These are phyloP conservation scores for Olivierus martensii DNA, from an alignment of 1,140 invertebrate species.

Conservation along the genomic window DNA sequence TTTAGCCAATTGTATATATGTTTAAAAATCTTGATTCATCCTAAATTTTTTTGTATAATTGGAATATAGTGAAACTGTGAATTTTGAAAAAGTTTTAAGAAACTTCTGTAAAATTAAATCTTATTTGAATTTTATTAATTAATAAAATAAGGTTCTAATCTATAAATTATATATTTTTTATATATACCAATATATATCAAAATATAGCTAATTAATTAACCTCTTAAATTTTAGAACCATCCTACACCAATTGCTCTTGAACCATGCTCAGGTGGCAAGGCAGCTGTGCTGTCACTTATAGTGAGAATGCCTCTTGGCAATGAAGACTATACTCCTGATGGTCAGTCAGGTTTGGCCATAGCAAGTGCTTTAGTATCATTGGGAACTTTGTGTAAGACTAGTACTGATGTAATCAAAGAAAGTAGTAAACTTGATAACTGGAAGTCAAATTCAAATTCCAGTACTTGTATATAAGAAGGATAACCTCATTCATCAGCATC, in stretches of 20 bases:
- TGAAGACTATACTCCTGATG: slow-evolving; percentile 13
- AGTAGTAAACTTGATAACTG: slow-evolving; percentile 15
- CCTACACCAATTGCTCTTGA: slow-evolving; percentile 89
- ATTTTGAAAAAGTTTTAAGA: too few species aligned
- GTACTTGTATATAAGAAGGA: slow-evolving; percentile 15
- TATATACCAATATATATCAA: too few species aligned
- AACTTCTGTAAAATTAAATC: too few species aligned
- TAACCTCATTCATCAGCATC: too few species aligned
- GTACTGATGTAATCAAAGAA: slow-evolving; percentile 17
- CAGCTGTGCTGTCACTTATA: slow-evolving; percentile 81
- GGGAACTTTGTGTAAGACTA: slow-evolving; percentile 31
- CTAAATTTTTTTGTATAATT: too few species aligned
- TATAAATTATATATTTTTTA: too few species aligned
- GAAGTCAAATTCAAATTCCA: slow-evolving; percentile 15
- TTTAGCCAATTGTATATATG: too few species aligned
- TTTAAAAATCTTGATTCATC: too few species aligned
- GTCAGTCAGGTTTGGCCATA: slow-evolving; percentile 52
- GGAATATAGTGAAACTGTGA: too few species aligned
- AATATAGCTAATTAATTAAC: too few species aligned
- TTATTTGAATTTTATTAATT: too few species aligned
- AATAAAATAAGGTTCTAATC: too few species aligned
- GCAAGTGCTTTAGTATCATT: slow-evolving; percentile 72
- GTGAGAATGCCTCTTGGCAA: slow-evolving; percentile 53
- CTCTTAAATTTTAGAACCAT: slow-evolving; percentile 42
- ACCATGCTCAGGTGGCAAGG: slow-evolving; percentile 73